Conservation (phyloP, 2,797 vertebrate genomes). For the Aphelocoma californica region DNA sequence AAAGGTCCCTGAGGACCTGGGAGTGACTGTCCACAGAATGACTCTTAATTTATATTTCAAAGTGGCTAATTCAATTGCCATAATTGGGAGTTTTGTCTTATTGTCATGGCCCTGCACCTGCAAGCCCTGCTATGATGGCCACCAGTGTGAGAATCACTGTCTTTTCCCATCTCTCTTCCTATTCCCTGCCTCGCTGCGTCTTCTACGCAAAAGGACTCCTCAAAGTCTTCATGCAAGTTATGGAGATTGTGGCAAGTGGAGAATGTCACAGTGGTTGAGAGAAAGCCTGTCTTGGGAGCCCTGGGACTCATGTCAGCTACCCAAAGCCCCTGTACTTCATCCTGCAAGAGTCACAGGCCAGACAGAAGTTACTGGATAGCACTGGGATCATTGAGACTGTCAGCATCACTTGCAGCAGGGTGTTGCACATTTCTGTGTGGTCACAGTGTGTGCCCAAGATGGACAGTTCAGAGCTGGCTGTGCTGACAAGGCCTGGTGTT, state of each 20-base stretch:
- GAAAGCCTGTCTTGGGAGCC: neutral
- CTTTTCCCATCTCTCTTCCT: neutral
- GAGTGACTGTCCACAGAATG: neutral
- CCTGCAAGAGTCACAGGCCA: neutral
- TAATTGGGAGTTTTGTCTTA: neutral
- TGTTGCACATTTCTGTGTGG: neutral
- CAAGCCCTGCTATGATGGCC: neutral
- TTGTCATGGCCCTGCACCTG: neutral
- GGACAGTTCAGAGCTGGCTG: neutral
- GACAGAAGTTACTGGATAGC: neutral
- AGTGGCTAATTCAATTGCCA: neutral
- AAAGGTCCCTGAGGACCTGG: neutral
- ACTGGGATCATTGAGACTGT: neutral
- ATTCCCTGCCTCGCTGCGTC: neutral
- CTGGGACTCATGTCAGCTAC: neutral
- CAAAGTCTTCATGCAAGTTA: neutral
- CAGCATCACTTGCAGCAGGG: neutral
- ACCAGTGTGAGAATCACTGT: neutral
- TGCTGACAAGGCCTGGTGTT: neutral
- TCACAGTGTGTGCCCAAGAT: neutral
- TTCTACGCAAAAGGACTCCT: neutral
- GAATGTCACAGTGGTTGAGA: neutral
- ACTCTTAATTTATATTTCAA: conserved; percentile 8
- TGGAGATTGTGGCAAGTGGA: neutral
- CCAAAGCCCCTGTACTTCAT: neutral